Conservation (phyloP, 53 echinoderm and acorn worm genomes). For the Hippasteria phrygiana region DNA sequence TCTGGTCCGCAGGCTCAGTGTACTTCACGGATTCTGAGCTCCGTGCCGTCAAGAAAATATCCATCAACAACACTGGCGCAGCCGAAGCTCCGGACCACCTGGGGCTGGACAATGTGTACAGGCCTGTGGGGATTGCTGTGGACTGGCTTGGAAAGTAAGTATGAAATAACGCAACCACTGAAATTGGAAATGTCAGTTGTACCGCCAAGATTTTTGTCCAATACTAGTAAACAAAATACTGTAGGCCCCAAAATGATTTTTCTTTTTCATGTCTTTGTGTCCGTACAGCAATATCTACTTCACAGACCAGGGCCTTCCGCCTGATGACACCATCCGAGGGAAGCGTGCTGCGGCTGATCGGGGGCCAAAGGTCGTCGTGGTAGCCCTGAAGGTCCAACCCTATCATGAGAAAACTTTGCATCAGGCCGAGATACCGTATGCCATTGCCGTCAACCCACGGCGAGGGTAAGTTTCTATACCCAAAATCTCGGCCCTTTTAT, state of each 20-base stretch:
- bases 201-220: no score
- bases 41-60: constrained; percentile 72
- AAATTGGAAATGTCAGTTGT: no score
- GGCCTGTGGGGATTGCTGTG: constrained; percentile 77
- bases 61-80: constrained; percentile 11
- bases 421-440: constrained; percentile 1
- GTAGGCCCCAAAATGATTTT: no score
- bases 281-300: constrained; percentile 81
- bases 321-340: not conserved
- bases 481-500: no score
- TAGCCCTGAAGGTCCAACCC: not conserved
- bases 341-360: constrained; percentile 48
- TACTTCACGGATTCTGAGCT: constrained; percentile 73
- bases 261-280: not conserved
- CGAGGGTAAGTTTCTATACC: constrained; percentile 73
- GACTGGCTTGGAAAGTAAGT: constrained; percentile 91
- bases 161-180: no score
- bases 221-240: no score
- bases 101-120: constrained; percentile 77
- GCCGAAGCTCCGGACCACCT: constrained; percentile 70
- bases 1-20: constrained; percentile 69
- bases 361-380: constrained; percentile 61
- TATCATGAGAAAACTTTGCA: constrained; percentile 47
- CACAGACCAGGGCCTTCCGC: constrained; percentile 76
- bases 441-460: constrained; percentile 83